Base-by-base conservation (phyloP, 37 sponge, comb jelly and placozoan species). In the Chondrilla cf. caribensis region DNA sequence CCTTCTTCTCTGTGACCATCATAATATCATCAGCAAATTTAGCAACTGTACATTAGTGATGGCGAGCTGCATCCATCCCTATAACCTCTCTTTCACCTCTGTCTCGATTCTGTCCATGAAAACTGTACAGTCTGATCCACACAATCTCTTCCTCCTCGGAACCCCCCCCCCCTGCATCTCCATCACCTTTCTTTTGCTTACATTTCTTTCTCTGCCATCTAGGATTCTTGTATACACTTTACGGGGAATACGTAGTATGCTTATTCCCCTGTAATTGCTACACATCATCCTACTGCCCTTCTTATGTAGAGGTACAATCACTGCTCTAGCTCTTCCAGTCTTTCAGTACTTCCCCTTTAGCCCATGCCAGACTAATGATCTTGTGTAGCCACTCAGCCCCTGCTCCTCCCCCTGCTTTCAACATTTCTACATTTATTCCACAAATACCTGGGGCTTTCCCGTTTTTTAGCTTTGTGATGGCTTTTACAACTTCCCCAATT, bases 161-260 rank as follows among this genome's bases (percentile, higher is more conserved):
- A 64, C n/a, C n/a, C n/a, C n/a, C 8, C 66, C 66, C 26, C 66
- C 66, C 66, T 64, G 66, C 66, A 64, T 26, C 66, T 64, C 66
- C 66, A 64, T 64, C 8, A 64, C 66, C 66, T 64, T 64, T 24
- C 66, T 64, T 26, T 64, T 26, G 22, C 25, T 64, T 64, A 18
- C 22, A 22, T 26, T 64, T 64, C 28, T 64, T 8, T 24, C 66
- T 25, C 22, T 14, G 66, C 25, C 66, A 64, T 64, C 66, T 26
- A 64, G 22, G 18, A 64, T 64, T 64, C 66, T 64, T n/a, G 66
- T 64, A 22, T 64, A 64, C 25, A 64, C 66, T 22, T 64, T 64
- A 22, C 66, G 9, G 66, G 66, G 66, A 24, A 64, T 64, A 26
- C 28, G 14, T 8, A 64, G 66, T 14, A 64, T 8, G 26, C 66